These are phyloP conservation scores for Tetropium fuscum DNA, from an alignment of 2,888 invertebrate species.

Conservation along the genomic window DNA sequence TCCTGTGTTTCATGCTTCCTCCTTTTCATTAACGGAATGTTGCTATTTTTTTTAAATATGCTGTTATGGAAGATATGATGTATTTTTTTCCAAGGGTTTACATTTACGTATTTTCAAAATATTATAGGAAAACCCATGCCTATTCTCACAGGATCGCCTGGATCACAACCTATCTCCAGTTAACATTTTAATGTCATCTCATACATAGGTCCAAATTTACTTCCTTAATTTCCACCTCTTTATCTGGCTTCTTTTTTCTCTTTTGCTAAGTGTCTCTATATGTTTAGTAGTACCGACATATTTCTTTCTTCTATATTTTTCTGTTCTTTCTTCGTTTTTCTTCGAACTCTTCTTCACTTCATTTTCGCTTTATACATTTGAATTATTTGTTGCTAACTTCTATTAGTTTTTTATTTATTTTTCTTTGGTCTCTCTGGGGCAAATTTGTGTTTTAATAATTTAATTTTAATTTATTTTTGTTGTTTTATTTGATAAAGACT, in stretches of 20 bases:
- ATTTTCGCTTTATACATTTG: slow-evolving; percentile 9
- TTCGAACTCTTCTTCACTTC: slow-evolving; percentile 5
- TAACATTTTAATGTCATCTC: too few species aligned
- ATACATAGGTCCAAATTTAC: too few species aligned
- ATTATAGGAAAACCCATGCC: too few species aligned
- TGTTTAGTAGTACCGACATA: neutral
- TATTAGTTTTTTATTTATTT: slow-evolving; percentile 4
- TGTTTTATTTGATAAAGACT: too few species aligned
- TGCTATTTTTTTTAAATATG: too few species aligned
- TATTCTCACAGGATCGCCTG: too few species aligned
- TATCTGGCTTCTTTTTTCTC: neutral
- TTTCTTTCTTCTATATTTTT: neutral
- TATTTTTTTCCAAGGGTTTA: too few species aligned
- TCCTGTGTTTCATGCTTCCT: too few species aligned
- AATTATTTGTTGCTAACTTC: slow-evolving; percentile 13
- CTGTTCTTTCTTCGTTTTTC: neutral
- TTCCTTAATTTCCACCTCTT: slow-evolving; percentile 8
- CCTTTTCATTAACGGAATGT: too few species aligned
- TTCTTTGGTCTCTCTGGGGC: slow-evolving; percentile 5
- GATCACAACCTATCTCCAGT: too few species aligned
- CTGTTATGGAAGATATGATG: too few species aligned
- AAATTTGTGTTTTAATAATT: neutral
- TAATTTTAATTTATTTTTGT: neutral
- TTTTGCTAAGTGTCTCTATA: neutral
- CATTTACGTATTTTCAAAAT: too few species aligned